These are phyloP conservation scores for Archilochus colubris DNA, from an alignment of 2,113 vertebrate species.

Conservation along the genomic window DNA sequence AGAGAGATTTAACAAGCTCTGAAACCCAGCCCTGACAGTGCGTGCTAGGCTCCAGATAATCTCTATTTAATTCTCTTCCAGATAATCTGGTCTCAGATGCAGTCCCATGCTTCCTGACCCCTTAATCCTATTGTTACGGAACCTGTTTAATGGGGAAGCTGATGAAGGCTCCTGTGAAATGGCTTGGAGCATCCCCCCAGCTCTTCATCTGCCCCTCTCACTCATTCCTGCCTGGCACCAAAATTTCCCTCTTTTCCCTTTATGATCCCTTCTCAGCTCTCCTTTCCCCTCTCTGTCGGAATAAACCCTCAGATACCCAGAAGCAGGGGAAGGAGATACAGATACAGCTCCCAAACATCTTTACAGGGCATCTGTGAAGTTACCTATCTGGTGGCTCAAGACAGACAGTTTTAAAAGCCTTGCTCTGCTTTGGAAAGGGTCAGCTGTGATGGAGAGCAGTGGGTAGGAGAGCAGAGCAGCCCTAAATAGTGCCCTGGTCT, in stretches of 20 bases:
- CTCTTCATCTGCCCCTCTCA: background rate
- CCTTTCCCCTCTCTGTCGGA: background rate
- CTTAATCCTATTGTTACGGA: slow-evolving; percentile 50
- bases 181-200: background rate
- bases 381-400: background rate
- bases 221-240: background rate
- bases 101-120: slow-evolving; percentile 33
- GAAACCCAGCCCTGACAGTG: background rate
- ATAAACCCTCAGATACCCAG: background rate
- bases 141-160: slow-evolving; percentile 24
- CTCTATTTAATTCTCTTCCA: slow-evolving; percentile 59
- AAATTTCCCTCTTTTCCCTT: background rate
- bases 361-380: background rate
- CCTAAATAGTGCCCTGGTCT: rapidly evolving
- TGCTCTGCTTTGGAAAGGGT: background rate
- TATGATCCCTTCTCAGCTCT: background rate
- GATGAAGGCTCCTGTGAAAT: background rate
- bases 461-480: background rate
- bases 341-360: background rate
- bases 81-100: slow-evolving; percentile 45
- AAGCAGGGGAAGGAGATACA: background rate
- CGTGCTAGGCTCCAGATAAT: slow-evolving; percentile 28
- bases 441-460: rapidly evolving
- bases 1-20: slow-evolving; percentile 16
- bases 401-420: background rate